Percentiles rank a stretch among this genome's conserved stretches.
Evolutionary conservation across 2,797 vertebrate genomes (phyloP).

Genomic region (Pseudochirops corinnae): DNA sequence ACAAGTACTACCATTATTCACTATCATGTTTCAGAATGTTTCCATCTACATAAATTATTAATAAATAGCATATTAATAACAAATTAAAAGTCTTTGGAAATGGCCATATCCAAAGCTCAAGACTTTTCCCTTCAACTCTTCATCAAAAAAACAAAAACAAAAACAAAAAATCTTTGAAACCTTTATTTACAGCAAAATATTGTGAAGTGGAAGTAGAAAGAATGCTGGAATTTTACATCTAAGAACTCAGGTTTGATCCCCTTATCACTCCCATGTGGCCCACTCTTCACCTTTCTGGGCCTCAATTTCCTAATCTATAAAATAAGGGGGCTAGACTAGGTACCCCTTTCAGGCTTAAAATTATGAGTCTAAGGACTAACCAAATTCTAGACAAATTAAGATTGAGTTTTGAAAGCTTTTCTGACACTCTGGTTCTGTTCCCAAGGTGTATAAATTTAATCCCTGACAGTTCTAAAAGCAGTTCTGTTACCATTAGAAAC

Average conservation of each 20-base stretch:
- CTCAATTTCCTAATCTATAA: not conserved
- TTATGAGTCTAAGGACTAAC: not conserved
- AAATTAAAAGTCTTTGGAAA: constrained; percentile 15
- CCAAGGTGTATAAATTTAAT: not conserved
- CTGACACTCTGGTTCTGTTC: not conserved
- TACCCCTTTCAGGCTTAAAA: not conserved
- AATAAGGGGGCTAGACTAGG: not conserved
- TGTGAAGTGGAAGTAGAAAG: not conserved
- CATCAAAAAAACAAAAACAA: no score
- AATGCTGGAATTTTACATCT: not conserved
- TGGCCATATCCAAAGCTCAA: not conserved
- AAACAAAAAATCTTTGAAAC: not conserved
- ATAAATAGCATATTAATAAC: constrained; percentile 3
- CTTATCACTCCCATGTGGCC: not conserved
- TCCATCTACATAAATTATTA: constrained; percentile 8
- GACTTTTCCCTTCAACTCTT: not conserved
- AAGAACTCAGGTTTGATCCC: not conserved
- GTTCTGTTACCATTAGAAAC: not conserved
- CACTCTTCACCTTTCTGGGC: not conserved
- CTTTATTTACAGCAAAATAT: not conserved
- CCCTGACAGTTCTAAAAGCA: not conserved
- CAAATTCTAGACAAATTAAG: not conserved
- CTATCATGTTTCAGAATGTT: not conserved
- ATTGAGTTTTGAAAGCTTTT: not conserved
- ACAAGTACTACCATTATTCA: not conserved